phyloP scores from a whole-genome alignment of 2,888 invertebrate species.

The Drosophila anomelani region DNA sequence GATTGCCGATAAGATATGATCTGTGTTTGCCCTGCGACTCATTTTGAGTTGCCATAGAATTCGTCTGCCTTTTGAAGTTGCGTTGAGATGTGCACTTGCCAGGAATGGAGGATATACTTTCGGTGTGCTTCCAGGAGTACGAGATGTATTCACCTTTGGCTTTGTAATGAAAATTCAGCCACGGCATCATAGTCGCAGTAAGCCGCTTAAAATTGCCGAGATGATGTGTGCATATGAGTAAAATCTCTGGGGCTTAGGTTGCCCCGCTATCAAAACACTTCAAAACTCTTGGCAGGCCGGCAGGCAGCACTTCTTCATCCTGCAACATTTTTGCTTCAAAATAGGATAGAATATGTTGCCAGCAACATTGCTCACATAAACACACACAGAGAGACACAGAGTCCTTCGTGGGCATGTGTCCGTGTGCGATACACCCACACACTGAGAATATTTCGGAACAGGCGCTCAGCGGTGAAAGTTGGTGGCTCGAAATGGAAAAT shows the following conservation, averaged over 20 bases:
- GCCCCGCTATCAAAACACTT: constrained; percentile 51
- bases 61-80: constrained; percentile 49
- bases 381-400: not conserved
- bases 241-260: constrained; percentile 41
- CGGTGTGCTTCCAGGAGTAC: not conserved
- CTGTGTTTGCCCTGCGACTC: constrained; percentile 64
- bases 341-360: constrained; percentile 50
- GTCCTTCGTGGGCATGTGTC: constrained; percentile 30
- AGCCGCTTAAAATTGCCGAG: constrained; percentile 69
- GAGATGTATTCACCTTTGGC: constrained; percentile 63
- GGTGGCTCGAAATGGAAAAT: constrained; percentile 14
- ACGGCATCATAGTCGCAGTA: constrained; percentile 48
- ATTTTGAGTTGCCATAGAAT: constrained; percentile 12
- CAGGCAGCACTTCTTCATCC: constrained; percentile 1
- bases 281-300: constrained; percentile 24
- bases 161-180: constrained; percentile 74
- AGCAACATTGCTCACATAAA: constrained; percentile 13
- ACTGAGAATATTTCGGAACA: constrained; percentile 61
- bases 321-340: constrained; percentile 39
- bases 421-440: constrained; percentile 76
- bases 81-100: constrained; percentile 40
- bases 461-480: constrained; percentile 68
- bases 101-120: not conserved
- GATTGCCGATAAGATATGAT: constrained; percentile 80
- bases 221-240: constrained; percentile 47